Percentiles rank a stretch among this genome's conserved stretches.
These are phyloP conservation scores for Coryphaenoides rupestris DNA, from an alignment of 2,113 vertebrate genomes.

Conservation along the genomic window DNA sequence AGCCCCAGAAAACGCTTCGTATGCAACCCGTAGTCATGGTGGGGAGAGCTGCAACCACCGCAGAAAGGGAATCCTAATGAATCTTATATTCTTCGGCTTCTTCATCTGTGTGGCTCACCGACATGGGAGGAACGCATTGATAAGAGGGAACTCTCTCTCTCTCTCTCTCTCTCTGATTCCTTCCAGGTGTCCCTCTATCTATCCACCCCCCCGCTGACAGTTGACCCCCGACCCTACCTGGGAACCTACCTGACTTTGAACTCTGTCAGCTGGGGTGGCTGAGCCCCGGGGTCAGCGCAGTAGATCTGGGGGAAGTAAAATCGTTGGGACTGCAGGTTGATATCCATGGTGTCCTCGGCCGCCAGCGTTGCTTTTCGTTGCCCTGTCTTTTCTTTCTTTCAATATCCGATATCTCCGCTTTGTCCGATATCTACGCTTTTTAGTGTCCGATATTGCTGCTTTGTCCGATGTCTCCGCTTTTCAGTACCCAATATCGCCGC, in stretches of 20 bases:
- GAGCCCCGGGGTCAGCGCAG: conserved; percentile 65
- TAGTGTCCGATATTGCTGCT: no score
- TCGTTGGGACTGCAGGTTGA: conserved; percentile 71
- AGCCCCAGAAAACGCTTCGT: conserved; percentile 31
- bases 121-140: background rate
- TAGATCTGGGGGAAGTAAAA: conserved; percentile 75
- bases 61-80: no score
- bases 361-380: conserved; percentile 12
- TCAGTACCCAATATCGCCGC: background rate
- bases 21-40: conserved; percentile 37
- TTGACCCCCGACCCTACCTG: no score
- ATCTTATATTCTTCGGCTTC: no score
- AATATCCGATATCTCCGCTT: background rate
- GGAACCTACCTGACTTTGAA: conserved; percentile 73
- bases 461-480: background rate
- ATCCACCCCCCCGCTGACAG: no score
- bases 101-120: no score
- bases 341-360: conserved; percentile 59
- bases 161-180: no score
- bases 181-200: no score
- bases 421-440: background rate
- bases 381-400: background rate
- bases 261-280: conserved; percentile 60
- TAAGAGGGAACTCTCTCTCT: background rate
- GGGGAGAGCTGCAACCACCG: background rate